These are phyloP conservation scores for Heloderma charlesbogerti DNA, from an alignment of 2,113 vertebrate genomes.

Conservation along the genomic window DNA sequence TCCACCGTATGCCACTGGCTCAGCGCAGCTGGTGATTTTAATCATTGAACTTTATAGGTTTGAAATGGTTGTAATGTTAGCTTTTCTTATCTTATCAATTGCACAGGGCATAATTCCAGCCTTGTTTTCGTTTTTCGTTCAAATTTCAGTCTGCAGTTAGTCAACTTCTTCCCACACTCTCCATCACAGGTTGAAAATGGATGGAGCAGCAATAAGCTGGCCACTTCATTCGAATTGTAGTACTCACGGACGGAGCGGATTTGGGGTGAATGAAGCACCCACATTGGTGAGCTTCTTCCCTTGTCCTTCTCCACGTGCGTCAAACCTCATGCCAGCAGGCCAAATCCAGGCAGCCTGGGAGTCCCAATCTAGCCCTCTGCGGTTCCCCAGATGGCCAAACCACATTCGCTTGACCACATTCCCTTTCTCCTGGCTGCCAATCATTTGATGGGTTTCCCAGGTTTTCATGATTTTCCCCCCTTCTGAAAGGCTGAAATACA, in stretches of 20 bases:
- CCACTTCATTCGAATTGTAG: background rate
- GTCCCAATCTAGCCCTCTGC: no score
- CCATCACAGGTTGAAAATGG: background rate
- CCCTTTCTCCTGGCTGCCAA: no score
- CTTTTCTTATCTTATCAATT: conserved; percentile 16
- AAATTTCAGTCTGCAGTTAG: background rate
- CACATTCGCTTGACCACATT: no score
- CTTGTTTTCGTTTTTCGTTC: conserved; percentile 30
- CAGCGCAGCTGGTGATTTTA: background rate
- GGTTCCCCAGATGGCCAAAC: no score
- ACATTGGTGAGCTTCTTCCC: background rate
- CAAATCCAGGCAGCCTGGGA: no score
- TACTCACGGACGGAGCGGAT: background rate
- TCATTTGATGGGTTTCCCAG: no score
- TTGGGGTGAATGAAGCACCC: background rate
- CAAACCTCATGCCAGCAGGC: no score
- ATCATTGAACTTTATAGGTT: conserved; percentile 7
- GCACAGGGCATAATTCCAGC: background rate
- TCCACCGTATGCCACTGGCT: background rate
- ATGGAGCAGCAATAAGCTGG: background rate
- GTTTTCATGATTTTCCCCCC: no score
- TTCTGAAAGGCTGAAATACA: no score
- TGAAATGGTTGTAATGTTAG: conserved; percentile 9
- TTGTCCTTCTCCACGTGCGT: background rate
- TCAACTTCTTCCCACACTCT: background rate